Conservation (phyloP, 2,797 vertebrate genomes). For the Arrhamphus sclerolepis region DNA sequence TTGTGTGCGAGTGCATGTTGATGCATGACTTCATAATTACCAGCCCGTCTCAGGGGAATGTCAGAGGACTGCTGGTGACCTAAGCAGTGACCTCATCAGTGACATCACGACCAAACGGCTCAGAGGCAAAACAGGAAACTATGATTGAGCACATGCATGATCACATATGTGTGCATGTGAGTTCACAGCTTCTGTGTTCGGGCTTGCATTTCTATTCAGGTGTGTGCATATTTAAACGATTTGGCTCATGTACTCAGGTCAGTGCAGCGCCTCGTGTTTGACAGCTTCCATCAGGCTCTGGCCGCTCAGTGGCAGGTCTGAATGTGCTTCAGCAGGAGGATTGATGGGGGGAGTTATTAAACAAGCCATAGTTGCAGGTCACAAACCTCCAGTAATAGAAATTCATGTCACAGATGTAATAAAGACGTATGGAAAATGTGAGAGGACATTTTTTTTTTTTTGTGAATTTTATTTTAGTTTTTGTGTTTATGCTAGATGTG, state of each 20-base stretch:
- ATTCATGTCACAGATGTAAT: no score
- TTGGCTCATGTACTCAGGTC: constrained; percentile 19
- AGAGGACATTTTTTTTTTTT: no score
- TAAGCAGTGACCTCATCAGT: constrained; percentile 77
- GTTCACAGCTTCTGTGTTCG: constrained; percentile 41
- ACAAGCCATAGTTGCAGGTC: no score
- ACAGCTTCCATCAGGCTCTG: not conserved
- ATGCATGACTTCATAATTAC: constrained; percentile 76
- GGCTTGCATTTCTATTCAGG: constrained; percentile 30
- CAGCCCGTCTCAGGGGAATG: constrained; percentile 48
- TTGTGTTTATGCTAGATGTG: no score
- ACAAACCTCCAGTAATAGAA: no score
- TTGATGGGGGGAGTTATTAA: no score
- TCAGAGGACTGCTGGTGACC: constrained; percentile 70
- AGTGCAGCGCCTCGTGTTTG: not conserved
- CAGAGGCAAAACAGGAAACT: constrained; percentile 69
- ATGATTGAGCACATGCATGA: constrained; percentile 55
- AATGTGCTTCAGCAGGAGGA: not conserved
- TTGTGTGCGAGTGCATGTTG: constrained; percentile 37
- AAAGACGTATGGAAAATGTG: no score
- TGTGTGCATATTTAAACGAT: constrained; percentile 39
- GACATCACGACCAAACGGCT: constrained; percentile 68
- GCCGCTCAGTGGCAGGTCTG: constrained; percentile 1
- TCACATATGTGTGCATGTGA: constrained; percentile 27
- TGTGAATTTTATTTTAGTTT: no score